These are phyloP conservation scores for Drosophila subquinaria DNA, from an alignment of 2,888 invertebrate genomes.

Conservation along the genomic window DNA sequence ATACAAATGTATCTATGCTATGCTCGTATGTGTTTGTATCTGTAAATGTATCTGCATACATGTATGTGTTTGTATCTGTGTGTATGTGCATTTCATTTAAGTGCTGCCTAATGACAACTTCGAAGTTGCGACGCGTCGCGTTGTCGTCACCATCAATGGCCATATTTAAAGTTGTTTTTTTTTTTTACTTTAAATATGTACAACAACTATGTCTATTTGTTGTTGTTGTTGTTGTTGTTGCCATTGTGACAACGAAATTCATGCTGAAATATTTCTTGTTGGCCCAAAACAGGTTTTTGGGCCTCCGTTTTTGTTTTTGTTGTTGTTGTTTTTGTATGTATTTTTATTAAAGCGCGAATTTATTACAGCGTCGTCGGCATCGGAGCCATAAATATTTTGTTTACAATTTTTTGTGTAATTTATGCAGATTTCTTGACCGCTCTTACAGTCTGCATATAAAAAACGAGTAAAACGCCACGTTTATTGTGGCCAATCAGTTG, in stretches of 20 bases:
- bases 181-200: constrained; percentile 1
- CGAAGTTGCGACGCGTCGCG: constrained; percentile 29
- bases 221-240: constrained; percentile 27
- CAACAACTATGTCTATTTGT: constrained; percentile 33
- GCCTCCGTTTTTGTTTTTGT: constrained; percentile 16
- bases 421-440: constrained; percentile 75
- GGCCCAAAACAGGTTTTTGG: constrained; percentile 66
- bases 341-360: constrained; percentile 77
- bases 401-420: constrained; percentile 78
- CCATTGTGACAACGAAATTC: constrained; percentile 78
- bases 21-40: constrained; percentile 11
- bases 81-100: constrained; percentile 60
- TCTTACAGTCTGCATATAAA: constrained; percentile 54
- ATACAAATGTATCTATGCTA: constrained; percentile 53
- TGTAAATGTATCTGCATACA: constrained; percentile 22
- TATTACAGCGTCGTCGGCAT: constrained; percentile 70
- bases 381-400: constrained; percentile 82
- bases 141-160: constrained; percentile 57
- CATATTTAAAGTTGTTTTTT: constrained; percentile 31
- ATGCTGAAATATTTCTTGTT: constrained; percentile 76
- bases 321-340: background rate
- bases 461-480: constrained; percentile 59
- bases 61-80: constrained; percentile 10
- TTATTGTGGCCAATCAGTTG: constrained; percentile 71
- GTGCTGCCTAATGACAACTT: constrained; percentile 78